These are phyloP conservation scores for Thermophis baileyi DNA, from an alignment of 2,113 vertebrate species.

Conservation along the genomic window DNA sequence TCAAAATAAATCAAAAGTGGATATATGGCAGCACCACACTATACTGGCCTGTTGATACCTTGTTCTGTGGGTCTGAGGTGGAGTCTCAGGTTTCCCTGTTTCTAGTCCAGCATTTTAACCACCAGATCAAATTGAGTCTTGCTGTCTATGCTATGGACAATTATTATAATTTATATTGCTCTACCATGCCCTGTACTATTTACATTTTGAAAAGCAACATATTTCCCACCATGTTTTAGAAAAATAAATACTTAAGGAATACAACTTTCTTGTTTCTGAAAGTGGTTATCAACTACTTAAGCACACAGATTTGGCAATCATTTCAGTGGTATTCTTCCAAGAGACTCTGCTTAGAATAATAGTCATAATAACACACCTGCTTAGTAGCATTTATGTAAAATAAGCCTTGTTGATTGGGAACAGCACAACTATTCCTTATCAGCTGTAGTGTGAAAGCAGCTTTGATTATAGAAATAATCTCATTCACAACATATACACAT, in stretches of 20 bases:
- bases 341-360: background rate
- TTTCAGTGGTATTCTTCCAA: background rate
- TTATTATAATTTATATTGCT: background rate
- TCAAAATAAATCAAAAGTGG: background rate
- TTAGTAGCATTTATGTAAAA: background rate
- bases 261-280: background rate
- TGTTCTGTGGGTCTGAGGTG: background rate
- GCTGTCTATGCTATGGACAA: background rate
- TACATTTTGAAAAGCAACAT: background rate
- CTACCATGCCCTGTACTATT: background rate
- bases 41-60: background rate
- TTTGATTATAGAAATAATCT: background rate
- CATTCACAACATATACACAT: background rate
- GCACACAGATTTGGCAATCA: background rate
- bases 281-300: background rate
- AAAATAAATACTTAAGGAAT: background rate
- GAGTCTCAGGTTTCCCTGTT: background rate
- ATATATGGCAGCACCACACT: background rate
- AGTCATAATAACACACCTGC: background rate
- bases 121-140: background rate
- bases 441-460: background rate
- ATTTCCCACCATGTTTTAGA: background rate
- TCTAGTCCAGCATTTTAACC: background rate
- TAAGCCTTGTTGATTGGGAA: background rate
- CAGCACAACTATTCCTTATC: background rate